Percentiles rank a stretch among this genome's conserved stretches.
Evolutionary conservation across 1,140 invertebrate genomes (phyloP).

Genomic region (Polyergus mexicanus): DNA sequence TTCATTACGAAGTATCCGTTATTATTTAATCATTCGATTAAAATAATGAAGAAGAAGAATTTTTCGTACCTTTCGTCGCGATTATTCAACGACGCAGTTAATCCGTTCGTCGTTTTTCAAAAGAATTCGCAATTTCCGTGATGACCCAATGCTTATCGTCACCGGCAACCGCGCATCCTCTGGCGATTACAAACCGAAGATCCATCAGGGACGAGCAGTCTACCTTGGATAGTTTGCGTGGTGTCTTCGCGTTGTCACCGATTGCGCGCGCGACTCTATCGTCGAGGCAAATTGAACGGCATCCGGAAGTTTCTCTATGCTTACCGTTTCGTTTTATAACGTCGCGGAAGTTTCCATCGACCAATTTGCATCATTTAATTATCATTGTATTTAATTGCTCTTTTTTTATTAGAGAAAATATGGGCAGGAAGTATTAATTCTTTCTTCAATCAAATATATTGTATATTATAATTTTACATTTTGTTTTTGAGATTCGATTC

Average conservation of each 20-base stretch:
- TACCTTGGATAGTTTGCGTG: not conserved
- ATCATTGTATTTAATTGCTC: conserved; percentile 7
- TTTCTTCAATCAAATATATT: not conserved
- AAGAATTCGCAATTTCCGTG: conserved; percentile 44
- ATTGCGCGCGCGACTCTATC: conserved; percentile 29
- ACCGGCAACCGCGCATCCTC: conserved; percentile 69
- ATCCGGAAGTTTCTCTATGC: conserved; percentile 30
- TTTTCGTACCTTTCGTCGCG: not conserved
- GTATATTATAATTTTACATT: not conserved
- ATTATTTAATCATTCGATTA: not conserved
- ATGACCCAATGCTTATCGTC: conserved; percentile 59
- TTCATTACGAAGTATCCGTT: too few relatives aligned
- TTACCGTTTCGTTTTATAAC: conserved; percentile 12
- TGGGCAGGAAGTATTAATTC: not conserved
- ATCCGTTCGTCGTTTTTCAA: conserved; percentile 52
- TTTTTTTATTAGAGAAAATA: not conserved
- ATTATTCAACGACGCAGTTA: not conserved
- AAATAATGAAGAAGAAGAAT: not conserved
- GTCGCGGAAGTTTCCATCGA: conserved; percentile 36
- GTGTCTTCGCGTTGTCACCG: not conserved
- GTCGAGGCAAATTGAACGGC: conserved; percentile 21
- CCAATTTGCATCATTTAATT: conserved; percentile 43
- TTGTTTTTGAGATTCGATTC: conserved; percentile 11
- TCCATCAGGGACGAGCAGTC: conserved; percentile 43
- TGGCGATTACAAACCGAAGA: conserved; percentile 48